Evolutionary conservation across 1,140 invertebrate species (phyloP), one percentile per base, ranked within the genome.

Genomic region (Rhizoglyphus robini): DNA sequence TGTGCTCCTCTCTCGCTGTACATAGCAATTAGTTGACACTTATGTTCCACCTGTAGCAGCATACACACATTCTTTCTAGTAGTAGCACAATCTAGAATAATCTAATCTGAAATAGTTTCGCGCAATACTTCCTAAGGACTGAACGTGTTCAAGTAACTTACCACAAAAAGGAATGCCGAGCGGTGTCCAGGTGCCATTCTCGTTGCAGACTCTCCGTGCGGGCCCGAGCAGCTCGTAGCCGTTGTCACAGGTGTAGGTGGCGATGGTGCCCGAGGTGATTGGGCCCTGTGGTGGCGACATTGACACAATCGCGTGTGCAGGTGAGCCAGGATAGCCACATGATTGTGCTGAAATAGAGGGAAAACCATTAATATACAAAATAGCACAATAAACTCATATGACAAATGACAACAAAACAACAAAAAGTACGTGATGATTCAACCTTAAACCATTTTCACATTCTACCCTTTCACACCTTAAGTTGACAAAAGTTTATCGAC

Each of bases 141-240:
- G n/a, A n/a, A n/a, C n/a, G n/a, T n/a, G n/a, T n/a, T n/a, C n/a
- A n/a, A n/a, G n/a, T 13, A 41, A 85, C 86, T 90, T 77, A 93
- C 90, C 90, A 76, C 90, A 95, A 77, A 94, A 94, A 20, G 90
- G 90, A 65, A 94, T 88, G 63, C 90, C 90, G 72, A 88, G 86
- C 0, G 90, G 91, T n/a, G 81, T 77, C 92, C 92, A 96, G 34
- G 80, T 82, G 1, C 86, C 87, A 70, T 87, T 83, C 0, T 74
- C 67, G 27, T 82, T 81, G 72, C 91, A 95, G 18, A 86, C 80
- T 62, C 90, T 79, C 59, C 88, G 76, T 0, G 86, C 79, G 1
- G 90, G 90, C 2, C 91, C 91, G 0, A 95, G 79, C 0, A 95
- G 81, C 74, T 94, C 90, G 74, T 93, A 95, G 13, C 90, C 90